These are phyloP conservation scores for Amia ocellicauda DNA, from an alignment of 2,113 vertebrate genomes.

Conservation along the genomic window DNA sequence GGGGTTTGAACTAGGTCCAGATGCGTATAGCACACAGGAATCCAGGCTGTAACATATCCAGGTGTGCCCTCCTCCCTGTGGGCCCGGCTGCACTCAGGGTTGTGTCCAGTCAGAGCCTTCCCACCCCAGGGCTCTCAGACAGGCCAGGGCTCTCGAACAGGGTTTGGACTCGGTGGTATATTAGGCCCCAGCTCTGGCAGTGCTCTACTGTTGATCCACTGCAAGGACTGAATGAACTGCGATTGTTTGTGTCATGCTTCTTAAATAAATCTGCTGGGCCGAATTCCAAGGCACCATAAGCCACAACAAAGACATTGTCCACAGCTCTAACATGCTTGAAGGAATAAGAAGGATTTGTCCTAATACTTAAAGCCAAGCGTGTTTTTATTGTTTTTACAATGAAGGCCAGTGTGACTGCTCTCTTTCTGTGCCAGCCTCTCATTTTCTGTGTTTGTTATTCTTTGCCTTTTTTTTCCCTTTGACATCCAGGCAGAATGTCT, in stretches of 20 bases:
- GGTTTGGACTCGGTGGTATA: no score
- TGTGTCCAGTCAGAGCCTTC: conserved; percentile 20
- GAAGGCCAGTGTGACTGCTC: conserved; percentile 22
- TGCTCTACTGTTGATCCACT: conserved; percentile 15
- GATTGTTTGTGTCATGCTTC: conserved; percentile 34
- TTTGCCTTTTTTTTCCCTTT: neutral
- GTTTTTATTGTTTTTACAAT: conserved; percentile 28
- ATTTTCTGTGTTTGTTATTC: conserved; percentile 10
- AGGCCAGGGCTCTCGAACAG: neutral
- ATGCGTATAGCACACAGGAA: neutral
- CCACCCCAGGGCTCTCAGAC: no score
- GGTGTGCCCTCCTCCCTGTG: neutral
- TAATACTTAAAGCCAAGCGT: conserved; percentile 33
- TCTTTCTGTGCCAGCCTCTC: conserved; percentile 19
- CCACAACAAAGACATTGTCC: conserved; percentile 44
- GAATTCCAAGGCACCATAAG: conserved; percentile 30
- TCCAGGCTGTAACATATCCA: neutral
- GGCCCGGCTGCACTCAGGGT: neutral
- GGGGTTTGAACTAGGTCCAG: neutral
- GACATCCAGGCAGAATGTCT: conserved; percentile 43
- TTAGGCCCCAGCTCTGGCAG: conserved; percentile 1
- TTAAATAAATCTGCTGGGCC: conserved; percentile 35
- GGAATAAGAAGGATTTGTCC: conserved; percentile 41
- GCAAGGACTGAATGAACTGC: conserved; percentile 36
- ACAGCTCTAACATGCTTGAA: conserved; percentile 32